Evolutionary conservation across 2,113 vertebrate genomes (phyloP), one percentile per base, ranked within the genome.

Genomic region (Mugil cephalus): DNA sequence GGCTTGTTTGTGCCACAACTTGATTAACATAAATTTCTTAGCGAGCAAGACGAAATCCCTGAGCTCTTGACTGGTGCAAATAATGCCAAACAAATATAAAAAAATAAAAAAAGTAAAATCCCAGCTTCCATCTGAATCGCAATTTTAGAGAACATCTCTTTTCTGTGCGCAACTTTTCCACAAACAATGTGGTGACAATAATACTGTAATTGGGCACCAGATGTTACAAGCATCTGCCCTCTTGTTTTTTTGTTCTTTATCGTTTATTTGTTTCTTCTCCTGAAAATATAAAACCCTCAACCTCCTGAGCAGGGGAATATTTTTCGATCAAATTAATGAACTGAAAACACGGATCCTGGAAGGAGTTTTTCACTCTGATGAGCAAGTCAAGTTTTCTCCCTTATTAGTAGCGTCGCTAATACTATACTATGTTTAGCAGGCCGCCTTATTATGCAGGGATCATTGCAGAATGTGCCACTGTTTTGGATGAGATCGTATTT

Each of bases 401-500:
- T 73, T 78, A 79, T 68, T 73, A 84, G 77, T 51, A 19, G 12
- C 65, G 66, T 81, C 35, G 63, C 46, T 75, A 59, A 64, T 51
- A 56, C 40, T 62, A 40, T 69, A 52, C 77, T 68, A 72, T 85
- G 81, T 77, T 84, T 70, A 77, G 67, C 77, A 53, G 72, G 48
- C 43, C 55, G 58, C 48, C 63, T 74, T 76, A 81, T 86, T 85
- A 76, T 78, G 71, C 58, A 59, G 69, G 60, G 65, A 83, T 74
- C 75, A 69, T 85, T 76, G 78, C 79, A 72, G 59, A 75, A 87
- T 80, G 77, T 81, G 73, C 74, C 64, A 68, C 73, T 84, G 72
- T 74, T 83, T 77, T 78, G 74, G 80, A 92, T 78, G 69, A 74
- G 72, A 91, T 86, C 87, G 77, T 86, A 85, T 91, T 90, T 92